Percentiles rank a stretch among this genome's conserved stretches.
phyloP scores from a whole-genome alignment of 2,113 vertebrate species.

The Proterorhinus semilunaris region DNA sequence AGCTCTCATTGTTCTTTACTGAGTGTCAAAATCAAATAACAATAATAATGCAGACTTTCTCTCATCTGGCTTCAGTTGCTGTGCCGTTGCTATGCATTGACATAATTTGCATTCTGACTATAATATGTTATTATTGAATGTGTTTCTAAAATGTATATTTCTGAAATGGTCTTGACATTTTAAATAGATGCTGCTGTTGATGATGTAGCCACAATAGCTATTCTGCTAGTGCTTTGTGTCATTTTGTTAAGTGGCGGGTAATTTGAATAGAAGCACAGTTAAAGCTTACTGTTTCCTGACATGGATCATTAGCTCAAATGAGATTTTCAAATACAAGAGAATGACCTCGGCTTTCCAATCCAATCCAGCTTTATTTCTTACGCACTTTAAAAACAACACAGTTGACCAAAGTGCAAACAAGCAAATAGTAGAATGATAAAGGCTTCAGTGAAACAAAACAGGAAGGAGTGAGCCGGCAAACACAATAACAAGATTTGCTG shows the following conservation, averaged over 20 bases:
- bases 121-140: no score
- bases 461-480: background rate
- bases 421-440: no score
- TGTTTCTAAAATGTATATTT: background rate
- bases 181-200: background rate
- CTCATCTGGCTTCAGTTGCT: no score
- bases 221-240: background rate
- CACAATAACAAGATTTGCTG: background rate
- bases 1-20: no score
- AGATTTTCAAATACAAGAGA: background rate
- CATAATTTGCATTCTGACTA: no score
- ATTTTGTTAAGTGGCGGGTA: background rate
- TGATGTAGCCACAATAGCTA: background rate
- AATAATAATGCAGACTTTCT: no score
- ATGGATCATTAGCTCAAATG: slow-evolving; percentile 5
- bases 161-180: background rate
- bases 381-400: no score
- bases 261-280: background rate
- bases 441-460: background rate
- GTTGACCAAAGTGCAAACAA: no score
- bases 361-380: no score
- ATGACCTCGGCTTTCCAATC: background rate
- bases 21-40: no score
- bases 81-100: no score
- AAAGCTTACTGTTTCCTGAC: slow-evolving; percentile 4